phyloP scores from a whole-genome alignment of 2,888 invertebrate species.

The Trileptium ribeirensis region DNA sequence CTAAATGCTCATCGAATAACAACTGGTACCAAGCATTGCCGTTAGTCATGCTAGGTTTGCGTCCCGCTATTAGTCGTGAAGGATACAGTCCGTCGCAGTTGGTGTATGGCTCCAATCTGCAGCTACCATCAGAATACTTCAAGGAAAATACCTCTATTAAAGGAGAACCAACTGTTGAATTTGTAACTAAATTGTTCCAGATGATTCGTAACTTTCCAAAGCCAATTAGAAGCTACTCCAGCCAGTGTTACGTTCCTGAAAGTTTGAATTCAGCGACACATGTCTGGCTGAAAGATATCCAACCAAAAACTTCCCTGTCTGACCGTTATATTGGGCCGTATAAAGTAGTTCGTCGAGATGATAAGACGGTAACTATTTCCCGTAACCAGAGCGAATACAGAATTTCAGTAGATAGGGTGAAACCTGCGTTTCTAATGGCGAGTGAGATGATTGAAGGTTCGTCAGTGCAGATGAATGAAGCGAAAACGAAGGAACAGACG shows the following conservation, averaged over 20 bases:
- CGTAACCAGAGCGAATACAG: not conserved
- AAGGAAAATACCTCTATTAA: not conserved
- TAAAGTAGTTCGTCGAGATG: not conserved
- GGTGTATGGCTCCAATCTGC: not conserved
- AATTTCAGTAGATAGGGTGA: not conserved
- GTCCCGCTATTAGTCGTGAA: not conserved
- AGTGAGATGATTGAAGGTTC: too few species aligned
- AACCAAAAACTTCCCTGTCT: not conserved
- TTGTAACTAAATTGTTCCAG: not conserved
- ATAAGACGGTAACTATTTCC: not conserved
- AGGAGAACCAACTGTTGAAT: not conserved
- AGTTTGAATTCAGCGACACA: not conserved
- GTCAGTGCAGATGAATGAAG: too few species aligned
- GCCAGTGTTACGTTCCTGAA: not conserved
- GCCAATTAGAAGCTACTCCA: not conserved
- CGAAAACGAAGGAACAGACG: too few species aligned
- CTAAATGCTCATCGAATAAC: not conserved
- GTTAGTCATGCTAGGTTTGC: not conserved
- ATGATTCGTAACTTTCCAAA: not conserved
- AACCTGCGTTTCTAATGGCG: not conserved
- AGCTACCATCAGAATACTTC: not conserved
- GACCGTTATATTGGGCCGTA: not conserved
- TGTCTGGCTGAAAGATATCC: not conserved
- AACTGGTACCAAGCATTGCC: conserved; percentile 2
- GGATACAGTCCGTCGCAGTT: not conserved